Percentiles rank a stretch among this genome's conserved stretches.
phyloP scores from a whole-genome alignment of 1,140 invertebrate genomes.

The Saccostrea cuccullata region DNA sequence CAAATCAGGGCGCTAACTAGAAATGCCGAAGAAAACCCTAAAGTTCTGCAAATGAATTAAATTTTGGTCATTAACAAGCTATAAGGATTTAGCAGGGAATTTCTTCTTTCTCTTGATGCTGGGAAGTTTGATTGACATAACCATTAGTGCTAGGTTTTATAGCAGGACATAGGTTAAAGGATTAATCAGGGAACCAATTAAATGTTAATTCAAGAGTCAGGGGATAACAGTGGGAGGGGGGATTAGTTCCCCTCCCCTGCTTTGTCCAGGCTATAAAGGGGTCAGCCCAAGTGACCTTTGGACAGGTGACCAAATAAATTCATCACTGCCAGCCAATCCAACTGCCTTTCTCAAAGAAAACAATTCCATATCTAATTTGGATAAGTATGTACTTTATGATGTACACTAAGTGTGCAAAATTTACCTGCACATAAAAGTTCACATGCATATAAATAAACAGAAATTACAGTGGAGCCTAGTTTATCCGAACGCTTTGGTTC shows the following conservation, averaged over 20 bases:
- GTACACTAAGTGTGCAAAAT: too few relatives aligned
- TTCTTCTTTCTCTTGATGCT: neutral
- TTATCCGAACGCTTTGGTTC: too few relatives aligned
- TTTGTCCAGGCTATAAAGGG: neutral
- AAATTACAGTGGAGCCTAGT: too few relatives aligned
- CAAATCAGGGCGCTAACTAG: neutral
- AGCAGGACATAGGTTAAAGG: constrained; percentile 32
- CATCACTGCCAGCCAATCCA: neutral
- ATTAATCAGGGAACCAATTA: constrained; percentile 25
- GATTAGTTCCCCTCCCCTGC: neutral
- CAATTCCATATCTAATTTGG: too few relatives aligned
- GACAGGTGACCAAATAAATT: neutral
- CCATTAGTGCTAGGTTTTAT: constrained; percentile 2
- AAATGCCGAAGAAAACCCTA: neutral
- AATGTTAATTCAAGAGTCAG: constrained; percentile 21
- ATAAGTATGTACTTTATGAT: too few relatives aligned
- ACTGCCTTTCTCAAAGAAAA: too few relatives aligned
- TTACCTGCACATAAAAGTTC: too few relatives aligned
- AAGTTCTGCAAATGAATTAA: constrained; percentile 3
- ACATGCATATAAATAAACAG: too few relatives aligned
- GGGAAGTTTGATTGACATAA: constrained; percentile 3
- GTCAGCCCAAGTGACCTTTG: constrained; percentile 5
- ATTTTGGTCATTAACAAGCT: constrained; percentile 17
- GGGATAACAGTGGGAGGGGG: neutral
- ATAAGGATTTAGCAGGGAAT: neutral